These are phyloP conservation scores for Pogoniulus pusillus DNA, from an alignment of 2,797 vertebrate species.

Conservation along the genomic window DNA sequence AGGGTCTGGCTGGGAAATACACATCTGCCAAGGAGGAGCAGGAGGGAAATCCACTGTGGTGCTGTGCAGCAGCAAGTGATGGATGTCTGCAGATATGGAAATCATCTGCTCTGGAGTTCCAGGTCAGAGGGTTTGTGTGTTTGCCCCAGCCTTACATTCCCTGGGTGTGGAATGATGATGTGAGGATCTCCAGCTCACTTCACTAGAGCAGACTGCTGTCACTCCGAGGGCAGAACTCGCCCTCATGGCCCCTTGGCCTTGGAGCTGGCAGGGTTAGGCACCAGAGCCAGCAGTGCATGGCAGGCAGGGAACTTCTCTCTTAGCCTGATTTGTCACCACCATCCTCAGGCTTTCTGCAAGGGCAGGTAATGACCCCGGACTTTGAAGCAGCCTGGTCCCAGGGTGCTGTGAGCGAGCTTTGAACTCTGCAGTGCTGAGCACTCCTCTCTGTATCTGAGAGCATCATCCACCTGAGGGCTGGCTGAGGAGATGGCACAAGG, in stretches of 20 bases:
- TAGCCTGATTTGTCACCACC: not conserved
- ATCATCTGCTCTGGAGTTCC: constrained; percentile 36
- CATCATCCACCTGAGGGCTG: not conserved
- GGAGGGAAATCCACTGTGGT: constrained; percentile 36
- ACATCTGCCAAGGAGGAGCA: constrained; percentile 50
- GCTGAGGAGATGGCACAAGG: not conserved
- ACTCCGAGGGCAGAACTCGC: not conserved
- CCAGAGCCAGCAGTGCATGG: not conserved
- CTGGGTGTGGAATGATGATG: constrained; percentile 27
- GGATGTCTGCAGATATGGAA: constrained; percentile 54
- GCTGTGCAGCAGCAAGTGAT: constrained; percentile 47
- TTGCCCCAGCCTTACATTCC: not conserved
- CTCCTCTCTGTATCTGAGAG: not conserved
- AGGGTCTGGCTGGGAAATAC: constrained; percentile 41
- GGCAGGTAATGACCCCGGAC: not conserved
- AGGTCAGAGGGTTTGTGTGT: constrained; percentile 1
- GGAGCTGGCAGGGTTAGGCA: not conserved
- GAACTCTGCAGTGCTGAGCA: not conserved
- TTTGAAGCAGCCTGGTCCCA: not conserved
- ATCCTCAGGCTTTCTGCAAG: not conserved
- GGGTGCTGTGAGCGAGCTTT: not conserved
- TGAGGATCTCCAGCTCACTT: not conserved
- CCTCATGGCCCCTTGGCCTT: not conserved
- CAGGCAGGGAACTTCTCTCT: not conserved
- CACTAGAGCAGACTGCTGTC: constrained; percentile 5